phyloP scores from a whole-genome alignment of 2,797 vertebrate genomes.

The Leucoraja ocellata region DNA sequence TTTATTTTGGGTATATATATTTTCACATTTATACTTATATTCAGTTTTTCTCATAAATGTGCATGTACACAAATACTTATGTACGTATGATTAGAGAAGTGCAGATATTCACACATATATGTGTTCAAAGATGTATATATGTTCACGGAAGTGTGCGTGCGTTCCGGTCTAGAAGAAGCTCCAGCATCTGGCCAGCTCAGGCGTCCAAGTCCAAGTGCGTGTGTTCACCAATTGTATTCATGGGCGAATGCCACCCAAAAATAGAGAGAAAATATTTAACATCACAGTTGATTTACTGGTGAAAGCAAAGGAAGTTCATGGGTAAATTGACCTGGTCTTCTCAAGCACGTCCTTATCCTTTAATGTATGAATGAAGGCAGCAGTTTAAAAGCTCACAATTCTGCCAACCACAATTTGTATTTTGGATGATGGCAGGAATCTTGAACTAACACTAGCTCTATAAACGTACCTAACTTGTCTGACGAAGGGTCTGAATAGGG shows the following conservation, averaged over 20 bases:
- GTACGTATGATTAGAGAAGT: no score
- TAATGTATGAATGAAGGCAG: background rate
- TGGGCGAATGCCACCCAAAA: background rate
- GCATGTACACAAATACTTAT: no score
- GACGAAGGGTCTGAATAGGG: no score
- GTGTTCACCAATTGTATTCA: no score
- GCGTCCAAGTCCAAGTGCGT: no score
- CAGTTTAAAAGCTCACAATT: no score
- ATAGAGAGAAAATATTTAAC: background rate
- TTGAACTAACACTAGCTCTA: background rate
- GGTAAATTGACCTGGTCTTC: background rate
- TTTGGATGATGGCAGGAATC: background rate
- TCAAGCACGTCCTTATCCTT: background rate
- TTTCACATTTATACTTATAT: no score
- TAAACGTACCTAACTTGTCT: background rate
- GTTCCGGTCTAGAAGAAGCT: background rate
- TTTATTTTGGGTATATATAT: no score
- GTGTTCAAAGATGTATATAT: background rate
- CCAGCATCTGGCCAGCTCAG: no score
- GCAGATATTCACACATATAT: background rate
- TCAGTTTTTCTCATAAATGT: no score
- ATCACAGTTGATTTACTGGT: background rate
- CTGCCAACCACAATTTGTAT: background rate
- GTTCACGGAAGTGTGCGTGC: background rate
- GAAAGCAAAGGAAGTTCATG: background rate